Evolutionary conservation across 2,797 vertebrate genomes (phyloP).

Genomic region (Ara ararauna): DNA sequence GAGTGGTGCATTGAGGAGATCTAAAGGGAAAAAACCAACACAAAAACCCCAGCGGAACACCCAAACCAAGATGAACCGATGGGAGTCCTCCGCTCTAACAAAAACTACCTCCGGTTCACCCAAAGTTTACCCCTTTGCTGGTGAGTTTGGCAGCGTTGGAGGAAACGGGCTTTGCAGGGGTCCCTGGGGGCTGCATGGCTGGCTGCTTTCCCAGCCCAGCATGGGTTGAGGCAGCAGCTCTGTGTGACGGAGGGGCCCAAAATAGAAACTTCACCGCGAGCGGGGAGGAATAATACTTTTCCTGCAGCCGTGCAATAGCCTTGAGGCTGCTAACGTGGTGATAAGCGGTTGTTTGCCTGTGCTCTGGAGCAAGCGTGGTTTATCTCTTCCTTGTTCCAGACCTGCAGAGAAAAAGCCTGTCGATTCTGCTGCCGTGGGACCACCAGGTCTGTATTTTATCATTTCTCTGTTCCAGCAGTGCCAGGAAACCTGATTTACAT

Average conservation of each 20-base stretch:
- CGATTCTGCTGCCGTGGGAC: neutral
- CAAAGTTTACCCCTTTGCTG: fast-evolving
- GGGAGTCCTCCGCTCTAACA: neutral
- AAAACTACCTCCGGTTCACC: fast-evolving
- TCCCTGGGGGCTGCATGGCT: neutral
- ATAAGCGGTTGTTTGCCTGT: slow-evolving; percentile 36
- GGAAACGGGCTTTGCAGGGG: neutral
- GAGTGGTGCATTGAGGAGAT: too few species aligned
- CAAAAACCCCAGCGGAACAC: neutral
- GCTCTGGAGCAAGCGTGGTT: slow-evolving; percentile 1
- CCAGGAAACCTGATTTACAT: neutral
- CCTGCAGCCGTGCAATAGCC: slow-evolving; percentile 10
- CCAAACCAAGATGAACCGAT: neutral
- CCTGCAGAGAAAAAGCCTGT: neutral
- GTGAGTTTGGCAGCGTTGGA: neutral
- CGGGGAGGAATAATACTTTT: neutral
- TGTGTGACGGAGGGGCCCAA: neutral
- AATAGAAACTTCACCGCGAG: neutral
- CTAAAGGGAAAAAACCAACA: neutral
- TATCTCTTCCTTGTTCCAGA: slow-evolving; percentile 47
- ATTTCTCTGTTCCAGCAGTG: neutral
- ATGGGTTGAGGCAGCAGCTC: neutral
- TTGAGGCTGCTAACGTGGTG: neutral
- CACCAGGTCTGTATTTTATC: slow-evolving; percentile 23
- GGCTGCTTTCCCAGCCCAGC: neutral